phyloP scores from a whole-genome alignment of 2,797 vertebrate genomes.

The Alca torda region DNA sequence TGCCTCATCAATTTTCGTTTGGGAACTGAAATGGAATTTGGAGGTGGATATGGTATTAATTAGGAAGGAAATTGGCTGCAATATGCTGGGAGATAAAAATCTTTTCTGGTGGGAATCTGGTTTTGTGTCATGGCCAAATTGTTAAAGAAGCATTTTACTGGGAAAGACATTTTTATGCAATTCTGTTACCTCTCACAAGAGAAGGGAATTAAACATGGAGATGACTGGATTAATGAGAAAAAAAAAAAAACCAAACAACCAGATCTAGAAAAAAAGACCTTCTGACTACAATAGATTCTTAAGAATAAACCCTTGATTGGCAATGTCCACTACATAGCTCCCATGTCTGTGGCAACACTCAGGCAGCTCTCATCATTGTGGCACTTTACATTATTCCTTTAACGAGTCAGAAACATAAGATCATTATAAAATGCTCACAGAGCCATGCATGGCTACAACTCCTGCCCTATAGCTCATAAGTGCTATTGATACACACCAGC shows the following conservation, averaged over 20 bases:
- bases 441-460: not conserved
- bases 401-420: not conserved
- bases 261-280: not conserved
- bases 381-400: not conserved
- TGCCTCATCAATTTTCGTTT: constrained; percentile 72
- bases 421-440: constrained; percentile 41
- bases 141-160: constrained; percentile 67
- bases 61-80: constrained; percentile 67
- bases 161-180: constrained; percentile 63
- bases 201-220: constrained; percentile 59
- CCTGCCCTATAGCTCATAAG: not conserved
- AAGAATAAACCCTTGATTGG: constrained; percentile 20
- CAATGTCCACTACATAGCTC: constrained; percentile 1
- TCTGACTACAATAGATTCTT: not conserved
- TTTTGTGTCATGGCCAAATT: constrained; percentile 65
- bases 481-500: not conserved
- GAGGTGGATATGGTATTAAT: constrained; percentile 73
- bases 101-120: constrained; percentile 66
- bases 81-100: constrained; percentile 69
- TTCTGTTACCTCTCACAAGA: constrained; percentile 25
- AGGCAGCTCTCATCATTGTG: not conserved
- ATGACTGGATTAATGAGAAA: constrained; percentile 12
- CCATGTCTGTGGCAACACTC: not conserved
- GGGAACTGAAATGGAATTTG: constrained; percentile 67
- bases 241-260: not conserved